Conservation (phyloP, 2,113 vertebrate genomes). For the Holacanthus passer region DNA sequence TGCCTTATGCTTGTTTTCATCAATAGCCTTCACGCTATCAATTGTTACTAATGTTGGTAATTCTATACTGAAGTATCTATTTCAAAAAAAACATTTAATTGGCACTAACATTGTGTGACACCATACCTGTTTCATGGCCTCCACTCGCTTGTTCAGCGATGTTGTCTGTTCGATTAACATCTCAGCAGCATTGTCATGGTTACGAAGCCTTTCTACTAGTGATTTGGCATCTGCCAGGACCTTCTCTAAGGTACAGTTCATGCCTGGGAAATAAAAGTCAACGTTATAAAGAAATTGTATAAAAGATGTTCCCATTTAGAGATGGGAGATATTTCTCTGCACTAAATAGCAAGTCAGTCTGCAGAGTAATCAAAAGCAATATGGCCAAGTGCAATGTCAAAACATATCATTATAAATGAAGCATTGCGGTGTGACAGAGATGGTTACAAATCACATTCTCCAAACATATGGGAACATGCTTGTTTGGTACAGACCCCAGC, state of each 20-base stretch:
- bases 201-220: slow-evolving; percentile 92
- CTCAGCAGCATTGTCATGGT: slow-evolving; percentile 96
- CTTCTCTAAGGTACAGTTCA: slow-evolving; percentile 95
- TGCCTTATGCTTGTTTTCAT: not conserved
- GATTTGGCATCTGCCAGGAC: slow-evolving; percentile 96
- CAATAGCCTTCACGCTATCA: not conserved
- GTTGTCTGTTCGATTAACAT: slow-evolving; percentile 97
- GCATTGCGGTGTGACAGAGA: too few relatives aligned
- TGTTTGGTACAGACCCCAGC: too few relatives aligned
- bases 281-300: not conserved
- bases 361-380: too few relatives aligned
- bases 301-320: not conserved
- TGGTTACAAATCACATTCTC: too few relatives aligned
- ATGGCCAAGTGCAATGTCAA: too few relatives aligned
- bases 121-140: slow-evolving; percentile 97
- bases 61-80: not conserved
- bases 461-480: too few relatives aligned
- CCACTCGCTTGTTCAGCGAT: slow-evolving; percentile 94
- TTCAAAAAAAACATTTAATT: not conserved
- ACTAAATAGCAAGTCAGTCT: not conserved
- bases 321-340: not conserved
- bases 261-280: slow-evolving; percentile 79
- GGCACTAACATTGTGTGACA: not conserved
- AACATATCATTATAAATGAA: too few relatives aligned
- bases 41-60: not conserved